phyloP scores from a whole-genome alignment of 2,797 vertebrate species.

The Alauda arvensis region DNA sequence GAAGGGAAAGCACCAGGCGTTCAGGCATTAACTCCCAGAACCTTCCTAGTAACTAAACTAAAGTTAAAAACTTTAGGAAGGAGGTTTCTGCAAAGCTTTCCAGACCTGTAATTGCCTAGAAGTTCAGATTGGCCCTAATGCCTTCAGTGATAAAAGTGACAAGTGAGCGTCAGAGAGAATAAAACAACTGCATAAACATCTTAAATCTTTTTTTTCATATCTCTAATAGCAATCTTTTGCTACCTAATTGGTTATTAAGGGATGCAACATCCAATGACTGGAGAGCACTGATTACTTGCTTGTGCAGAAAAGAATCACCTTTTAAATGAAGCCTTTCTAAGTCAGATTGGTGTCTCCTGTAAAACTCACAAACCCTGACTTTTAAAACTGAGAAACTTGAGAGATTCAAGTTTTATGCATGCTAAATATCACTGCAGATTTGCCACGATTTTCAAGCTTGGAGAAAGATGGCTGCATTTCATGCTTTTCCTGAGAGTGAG shows the following conservation, averaged over 20 bases:
- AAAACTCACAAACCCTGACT: not conserved
- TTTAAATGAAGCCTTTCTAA: not conserved
- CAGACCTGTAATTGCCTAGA: not conserved
- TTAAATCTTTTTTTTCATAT: not conserved
- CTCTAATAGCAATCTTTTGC: not conserved
- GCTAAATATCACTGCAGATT: not conserved
- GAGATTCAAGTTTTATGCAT: not conserved
- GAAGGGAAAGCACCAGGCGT: accelerated
- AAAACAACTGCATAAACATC: not conserved
- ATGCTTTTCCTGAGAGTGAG: not conserved
- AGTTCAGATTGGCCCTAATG: not conserved
- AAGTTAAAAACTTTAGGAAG: not conserved
- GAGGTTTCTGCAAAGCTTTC: not conserved
- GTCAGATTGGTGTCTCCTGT: not conserved
- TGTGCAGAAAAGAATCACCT: not conserved
- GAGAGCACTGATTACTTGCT: not conserved
- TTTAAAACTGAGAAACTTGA: not conserved
- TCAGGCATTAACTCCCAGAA: no score
- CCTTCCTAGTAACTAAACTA: not conserved
- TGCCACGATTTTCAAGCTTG: not conserved
- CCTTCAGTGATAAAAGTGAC: not conserved
- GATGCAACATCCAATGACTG: not conserved
- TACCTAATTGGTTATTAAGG: not conserved
- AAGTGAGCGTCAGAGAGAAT: not conserved
- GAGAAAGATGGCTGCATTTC: not conserved